phyloP scores from a whole-genome alignment of 2,113 vertebrate genomes.

The Opisthocomus hoazin region DNA sequence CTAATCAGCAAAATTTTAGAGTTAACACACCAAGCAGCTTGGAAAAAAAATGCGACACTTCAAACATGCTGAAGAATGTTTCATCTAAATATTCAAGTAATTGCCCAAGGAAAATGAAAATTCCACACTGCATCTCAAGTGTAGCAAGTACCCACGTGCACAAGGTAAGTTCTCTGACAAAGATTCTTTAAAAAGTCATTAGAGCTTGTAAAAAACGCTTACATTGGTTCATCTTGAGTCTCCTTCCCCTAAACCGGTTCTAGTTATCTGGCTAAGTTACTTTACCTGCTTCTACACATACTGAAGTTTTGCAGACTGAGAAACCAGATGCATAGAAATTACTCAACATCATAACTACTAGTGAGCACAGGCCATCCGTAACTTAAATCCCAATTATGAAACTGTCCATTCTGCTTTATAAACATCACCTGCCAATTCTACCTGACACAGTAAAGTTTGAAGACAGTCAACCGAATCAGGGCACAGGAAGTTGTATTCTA shows the following conservation, averaged over 20 bases:
- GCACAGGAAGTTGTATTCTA: not conserved
- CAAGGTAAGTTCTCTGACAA: too few relatives aligned
- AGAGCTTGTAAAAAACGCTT: not conserved
- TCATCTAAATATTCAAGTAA: not conserved
- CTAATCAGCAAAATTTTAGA: not conserved
- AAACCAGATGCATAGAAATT: not conserved
- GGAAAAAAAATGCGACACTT: not conserved
- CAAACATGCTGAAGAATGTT: not conserved
- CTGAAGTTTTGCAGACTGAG: not conserved
- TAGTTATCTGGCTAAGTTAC: not conserved
- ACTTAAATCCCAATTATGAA: not conserved
- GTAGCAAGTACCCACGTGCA: not conserved
- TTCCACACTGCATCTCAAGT: not conserved
- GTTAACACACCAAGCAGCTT: not conserved
- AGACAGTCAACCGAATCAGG: not conserved
- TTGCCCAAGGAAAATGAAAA: not conserved
- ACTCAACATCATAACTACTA: not conserved
- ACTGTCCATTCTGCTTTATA: not conserved
- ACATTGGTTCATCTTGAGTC: not conserved
- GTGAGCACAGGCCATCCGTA: not conserved
- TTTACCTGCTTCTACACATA: not conserved
- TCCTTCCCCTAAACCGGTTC: not conserved
- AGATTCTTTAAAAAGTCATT: not conserved
- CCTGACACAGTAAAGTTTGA: not conserved
- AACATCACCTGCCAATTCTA: not conserved